Conservation (phyloP, 2,888 invertebrate species). For the Callinectes sapidus region DNA sequence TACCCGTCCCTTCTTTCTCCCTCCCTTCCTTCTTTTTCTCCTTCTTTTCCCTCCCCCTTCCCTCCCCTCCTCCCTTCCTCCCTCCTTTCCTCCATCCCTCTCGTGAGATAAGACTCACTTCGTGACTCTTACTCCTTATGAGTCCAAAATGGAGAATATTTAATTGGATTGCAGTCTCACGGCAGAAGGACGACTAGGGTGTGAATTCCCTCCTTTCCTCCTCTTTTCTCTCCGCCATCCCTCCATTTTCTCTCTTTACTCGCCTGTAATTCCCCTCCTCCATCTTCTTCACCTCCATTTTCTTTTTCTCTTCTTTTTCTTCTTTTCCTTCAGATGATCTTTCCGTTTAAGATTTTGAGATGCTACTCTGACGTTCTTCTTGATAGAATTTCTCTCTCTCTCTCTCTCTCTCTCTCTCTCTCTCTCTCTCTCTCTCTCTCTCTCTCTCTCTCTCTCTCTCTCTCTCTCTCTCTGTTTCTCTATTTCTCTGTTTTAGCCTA, state of each 20-base stretch:
- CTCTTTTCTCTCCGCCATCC: not conserved
- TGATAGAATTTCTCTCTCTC: too few species aligned
- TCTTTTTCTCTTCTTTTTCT: not conserved
- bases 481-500: not conserved
- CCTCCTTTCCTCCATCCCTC: not conserved
- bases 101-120: slow-evolving; percentile 32
- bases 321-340: not conserved
- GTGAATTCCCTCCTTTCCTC: not conserved
- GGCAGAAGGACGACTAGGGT: slow-evolving; percentile 2
- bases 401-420: slow-evolving; percentile 29
- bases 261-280: not conserved
- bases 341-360: not conserved
- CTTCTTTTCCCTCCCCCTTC: not conserved
- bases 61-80: not conserved
- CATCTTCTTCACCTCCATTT: not conserved
- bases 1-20: not conserved
- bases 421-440: slow-evolving; percentile 41
- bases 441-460: slow-evolving; percentile 32
- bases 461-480: too few species aligned
- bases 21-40: not conserved
- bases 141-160: slow-evolving; percentile 43
- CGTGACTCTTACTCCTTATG: slow-evolving; percentile 52
- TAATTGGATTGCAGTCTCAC: slow-evolving; percentile 53
- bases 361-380: not conserved
- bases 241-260: not conserved